Evolutionary conservation across 2,888 invertebrate genomes (phyloP).

Genomic region (Catocala nupta): DNA sequence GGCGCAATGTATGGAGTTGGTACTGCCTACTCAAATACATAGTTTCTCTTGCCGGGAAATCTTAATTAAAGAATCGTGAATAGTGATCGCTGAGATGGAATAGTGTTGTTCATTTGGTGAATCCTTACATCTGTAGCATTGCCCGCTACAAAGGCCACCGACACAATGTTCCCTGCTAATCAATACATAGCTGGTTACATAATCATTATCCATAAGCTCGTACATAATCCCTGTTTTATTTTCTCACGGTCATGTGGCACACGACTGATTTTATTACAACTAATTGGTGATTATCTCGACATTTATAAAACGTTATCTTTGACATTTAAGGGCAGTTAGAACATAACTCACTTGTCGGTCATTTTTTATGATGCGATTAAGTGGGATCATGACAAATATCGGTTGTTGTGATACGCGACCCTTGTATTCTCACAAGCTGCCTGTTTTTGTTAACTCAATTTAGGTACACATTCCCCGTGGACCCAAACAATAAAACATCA

Average conservation of each 20-base stretch:
- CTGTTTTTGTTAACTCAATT: conserved; percentile 41
- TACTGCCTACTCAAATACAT: conserved; percentile 5
- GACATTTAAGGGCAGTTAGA: conserved; percentile 9
- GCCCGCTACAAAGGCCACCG: conserved; percentile 63
- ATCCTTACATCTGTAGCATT: conserved; percentile 74
- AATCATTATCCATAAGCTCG: conserved; percentile 62
- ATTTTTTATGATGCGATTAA: conserved; percentile 15
- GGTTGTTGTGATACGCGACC: conserved; percentile 15
- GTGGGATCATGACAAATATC: conserved; percentile 14
- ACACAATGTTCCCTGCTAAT: conserved; percentile 69
- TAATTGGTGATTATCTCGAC: conserved; percentile 37
- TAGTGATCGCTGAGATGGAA: conserved; percentile 20
- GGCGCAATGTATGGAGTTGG: conserved; percentile 13
- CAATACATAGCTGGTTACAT: conserved; percentile 68
- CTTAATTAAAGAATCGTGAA: conserved; percentile 6
- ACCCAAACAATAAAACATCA: conserved; percentile 13
- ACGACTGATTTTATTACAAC: conserved; percentile 24
- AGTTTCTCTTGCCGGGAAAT: conserved; percentile 9
- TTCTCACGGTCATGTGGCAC: conserved; percentile 24
- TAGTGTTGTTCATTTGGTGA: conserved; percentile 63
- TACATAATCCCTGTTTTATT: conserved; percentile 34
- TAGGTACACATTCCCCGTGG: conserved; percentile 29
- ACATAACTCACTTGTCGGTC: conserved; percentile 14
- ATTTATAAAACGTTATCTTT: conserved; percentile 6
- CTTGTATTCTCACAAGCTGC: conserved; percentile 38